A percentile compares a stretch with the other conserved stretches of the same genome.
Evolutionary conservation across 2,888 invertebrate species (phyloP).

Genomic region (Nephrotoma guestfalica): DNA sequence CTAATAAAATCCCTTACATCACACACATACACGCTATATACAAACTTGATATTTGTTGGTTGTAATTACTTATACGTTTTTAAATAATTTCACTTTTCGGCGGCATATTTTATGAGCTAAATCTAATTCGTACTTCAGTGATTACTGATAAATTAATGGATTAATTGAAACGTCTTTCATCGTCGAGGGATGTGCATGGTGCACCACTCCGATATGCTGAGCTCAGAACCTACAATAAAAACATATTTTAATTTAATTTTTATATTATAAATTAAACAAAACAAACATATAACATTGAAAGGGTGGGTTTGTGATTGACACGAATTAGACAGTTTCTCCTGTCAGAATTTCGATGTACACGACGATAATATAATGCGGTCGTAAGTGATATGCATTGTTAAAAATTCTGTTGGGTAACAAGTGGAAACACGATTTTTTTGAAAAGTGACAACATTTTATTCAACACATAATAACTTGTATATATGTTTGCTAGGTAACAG

Average conservation of each 20-base stretch:
- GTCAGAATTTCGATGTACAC: neutral
- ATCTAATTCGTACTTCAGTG: neutral
- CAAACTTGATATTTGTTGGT: neutral
- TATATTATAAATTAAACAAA: neutral
- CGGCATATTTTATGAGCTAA: neutral
- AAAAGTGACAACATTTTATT: neutral
- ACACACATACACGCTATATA: neutral
- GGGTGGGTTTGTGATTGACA: neutral
- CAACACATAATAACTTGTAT: neutral
- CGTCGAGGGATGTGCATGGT: neutral
- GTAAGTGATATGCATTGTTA: neutral
- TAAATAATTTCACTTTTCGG: neutral
- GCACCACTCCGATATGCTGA: neutral
- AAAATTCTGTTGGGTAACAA: neutral
- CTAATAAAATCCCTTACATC: neutral
- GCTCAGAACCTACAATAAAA: neutral
- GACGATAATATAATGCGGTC: neutral
- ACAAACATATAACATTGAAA: neutral
- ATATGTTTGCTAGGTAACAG: neutral
- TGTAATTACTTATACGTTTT: neutral
- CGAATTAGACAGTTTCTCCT: neutral
- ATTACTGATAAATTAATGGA: neutral
- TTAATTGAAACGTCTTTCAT: neutral
- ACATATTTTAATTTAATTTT: neutral
- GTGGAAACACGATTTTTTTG: neutral